Conservation (phyloP, 2,888 invertebrate genomes). For the Nasonovia ribisnigri region DNA sequence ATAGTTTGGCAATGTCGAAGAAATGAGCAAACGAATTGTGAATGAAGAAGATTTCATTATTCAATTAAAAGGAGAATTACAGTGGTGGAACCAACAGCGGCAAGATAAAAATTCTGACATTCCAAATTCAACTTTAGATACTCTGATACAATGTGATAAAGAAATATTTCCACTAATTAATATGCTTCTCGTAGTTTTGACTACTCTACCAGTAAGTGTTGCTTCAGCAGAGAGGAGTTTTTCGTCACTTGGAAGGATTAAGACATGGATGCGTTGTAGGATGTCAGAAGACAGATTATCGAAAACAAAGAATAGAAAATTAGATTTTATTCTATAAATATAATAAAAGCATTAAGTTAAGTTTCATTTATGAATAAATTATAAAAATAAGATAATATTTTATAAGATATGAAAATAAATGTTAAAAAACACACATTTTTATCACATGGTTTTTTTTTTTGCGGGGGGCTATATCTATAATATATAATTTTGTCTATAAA, state of each 20-base stretch:
- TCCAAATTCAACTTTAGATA: not conserved
- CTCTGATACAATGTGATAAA: constrained; percentile 24
- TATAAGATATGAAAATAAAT: not conserved
- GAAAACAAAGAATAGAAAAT: not conserved
- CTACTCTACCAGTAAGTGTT: not conserved
- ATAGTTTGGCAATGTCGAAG: no score
- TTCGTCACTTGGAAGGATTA: not conserved
- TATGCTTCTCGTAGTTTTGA: not conserved
- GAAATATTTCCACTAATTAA: not conserved
- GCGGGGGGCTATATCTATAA: no score
- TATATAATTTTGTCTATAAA: no score
- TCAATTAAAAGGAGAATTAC: constrained; percentile 20
- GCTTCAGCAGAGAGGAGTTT: not conserved
- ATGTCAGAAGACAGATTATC: constrained; percentile 20
- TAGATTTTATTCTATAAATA: constrained; percentile 15
- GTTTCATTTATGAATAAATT: no score
- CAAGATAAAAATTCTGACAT: not conserved
- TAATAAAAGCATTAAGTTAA: no score
- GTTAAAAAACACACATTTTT: not conserved
- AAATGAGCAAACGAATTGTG: no score
- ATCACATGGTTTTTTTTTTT: no score
- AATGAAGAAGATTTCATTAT: constrained; percentile 9
- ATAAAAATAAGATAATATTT: no score
- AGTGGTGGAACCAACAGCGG: not conserved
- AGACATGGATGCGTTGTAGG: not conserved